Percentiles rank a stretch among this genome's conserved stretches.
phyloP scores from a whole-genome alignment of 2,113 vertebrate genomes.

The Brienomyrus longianalis region DNA sequence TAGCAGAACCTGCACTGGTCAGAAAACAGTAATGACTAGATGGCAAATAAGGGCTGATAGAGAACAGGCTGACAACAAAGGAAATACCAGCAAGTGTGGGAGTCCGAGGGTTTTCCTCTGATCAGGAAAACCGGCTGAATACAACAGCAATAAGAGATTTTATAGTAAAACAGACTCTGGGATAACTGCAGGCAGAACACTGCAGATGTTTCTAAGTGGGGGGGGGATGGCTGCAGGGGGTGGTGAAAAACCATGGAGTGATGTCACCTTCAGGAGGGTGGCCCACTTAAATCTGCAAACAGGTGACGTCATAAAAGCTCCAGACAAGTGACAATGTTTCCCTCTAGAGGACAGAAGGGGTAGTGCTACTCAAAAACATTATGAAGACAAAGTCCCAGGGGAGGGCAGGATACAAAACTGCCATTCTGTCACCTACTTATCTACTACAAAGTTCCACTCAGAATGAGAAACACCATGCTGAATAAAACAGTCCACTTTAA shows the following conservation, averaged over 20 bases:
- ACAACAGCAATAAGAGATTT: not conserved
- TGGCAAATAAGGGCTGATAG: not conserved
- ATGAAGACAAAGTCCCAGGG: too few species aligned
- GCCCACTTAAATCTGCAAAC: not conserved
- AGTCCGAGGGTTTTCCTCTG: not conserved
- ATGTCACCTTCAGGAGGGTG: constrained; percentile 1
- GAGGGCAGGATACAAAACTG: not conserved
- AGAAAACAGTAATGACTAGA: not conserved
- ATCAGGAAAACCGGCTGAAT: not conserved
- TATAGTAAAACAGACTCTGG: not conserved
- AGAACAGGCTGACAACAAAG: not conserved
- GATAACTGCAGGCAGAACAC: not conserved
- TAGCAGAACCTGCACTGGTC: not conserved
- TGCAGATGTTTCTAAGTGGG: not conserved
- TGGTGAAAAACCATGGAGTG: not conserved
- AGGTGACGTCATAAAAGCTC: not conserved
- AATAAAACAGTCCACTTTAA: not conserved
- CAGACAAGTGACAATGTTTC: not conserved
- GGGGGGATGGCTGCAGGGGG: not conserved
- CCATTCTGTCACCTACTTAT: not conserved
- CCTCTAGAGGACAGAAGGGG: not conserved
- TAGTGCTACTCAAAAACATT: not conserved
- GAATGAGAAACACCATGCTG: not conserved
- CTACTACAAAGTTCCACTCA: not conserved
- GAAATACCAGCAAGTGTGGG: not conserved